Evolutionary conservation across 2,797 vertebrate species (phyloP).

Genomic region (Sphenopsis melanotis): DNA sequence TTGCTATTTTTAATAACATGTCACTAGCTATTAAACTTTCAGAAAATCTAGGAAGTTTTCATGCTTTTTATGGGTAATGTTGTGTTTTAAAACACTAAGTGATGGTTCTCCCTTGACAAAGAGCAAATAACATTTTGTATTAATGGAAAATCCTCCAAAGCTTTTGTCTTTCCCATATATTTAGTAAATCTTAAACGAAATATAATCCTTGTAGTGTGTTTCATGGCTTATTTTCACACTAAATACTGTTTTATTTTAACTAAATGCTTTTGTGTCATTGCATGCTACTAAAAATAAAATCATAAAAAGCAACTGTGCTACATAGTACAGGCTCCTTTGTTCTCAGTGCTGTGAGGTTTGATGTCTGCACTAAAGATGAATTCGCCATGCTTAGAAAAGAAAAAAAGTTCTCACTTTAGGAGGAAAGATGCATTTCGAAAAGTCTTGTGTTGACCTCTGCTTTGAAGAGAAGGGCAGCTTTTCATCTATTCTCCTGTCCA

Average conservation of each 20-base stretch:
- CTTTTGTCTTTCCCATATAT: not conserved
- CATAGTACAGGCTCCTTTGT: not conserved
- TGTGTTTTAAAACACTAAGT: slow-evolving; percentile 30
- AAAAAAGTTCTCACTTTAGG: not conserved
- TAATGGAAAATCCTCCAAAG: slow-evolving; percentile 34
- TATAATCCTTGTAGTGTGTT: slow-evolving; percentile 26
- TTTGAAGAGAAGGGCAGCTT: not conserved
- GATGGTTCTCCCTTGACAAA: slow-evolving; percentile 7
- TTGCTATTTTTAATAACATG: not conserved
- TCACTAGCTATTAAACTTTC: not conserved
- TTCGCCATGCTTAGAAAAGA: not conserved
- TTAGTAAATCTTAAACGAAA: slow-evolving; percentile 50
- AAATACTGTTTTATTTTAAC: slow-evolving; percentile 56
- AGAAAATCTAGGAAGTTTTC: not conserved
- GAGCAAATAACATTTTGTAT: slow-evolving; percentile 36
- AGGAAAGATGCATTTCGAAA: not conserved
- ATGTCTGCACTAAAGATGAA: not conserved
- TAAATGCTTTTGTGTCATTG: slow-evolving; percentile 33
- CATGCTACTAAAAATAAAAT: slow-evolving; percentile 40
- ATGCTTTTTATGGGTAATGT: slow-evolving; percentile 19
- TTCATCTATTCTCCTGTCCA: not conserved
- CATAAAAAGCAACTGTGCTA: not conserved
- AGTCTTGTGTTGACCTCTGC: not conserved
- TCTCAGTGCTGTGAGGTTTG: not conserved
- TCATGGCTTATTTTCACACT: slow-evolving; percentile 37